These are phyloP conservation scores for Cydia strobilella DNA, from an alignment of 1,140 invertebrate genomes.

Conservation along the genomic window DNA sequence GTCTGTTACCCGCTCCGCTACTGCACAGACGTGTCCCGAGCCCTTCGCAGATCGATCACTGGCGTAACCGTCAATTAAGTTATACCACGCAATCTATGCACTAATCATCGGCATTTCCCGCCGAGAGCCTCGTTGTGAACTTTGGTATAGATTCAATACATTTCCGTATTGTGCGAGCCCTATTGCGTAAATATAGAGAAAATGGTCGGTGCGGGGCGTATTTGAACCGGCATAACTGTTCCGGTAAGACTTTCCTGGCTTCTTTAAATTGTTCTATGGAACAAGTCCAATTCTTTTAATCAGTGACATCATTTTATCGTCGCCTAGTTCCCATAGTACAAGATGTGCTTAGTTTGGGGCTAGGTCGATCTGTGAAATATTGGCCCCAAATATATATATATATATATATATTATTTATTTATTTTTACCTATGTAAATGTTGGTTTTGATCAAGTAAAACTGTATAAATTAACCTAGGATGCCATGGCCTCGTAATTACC, in stretches of 20 bases:
- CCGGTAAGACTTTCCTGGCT: not conserved
- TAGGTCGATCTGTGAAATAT: no score
- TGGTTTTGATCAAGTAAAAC: no score
- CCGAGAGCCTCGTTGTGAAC: constrained; percentile 29
- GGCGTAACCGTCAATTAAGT: constrained; percentile 61
- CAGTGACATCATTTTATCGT: no score
- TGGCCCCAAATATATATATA: no score
- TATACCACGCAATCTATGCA: constrained; percentile 46
- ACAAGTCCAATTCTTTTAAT: not conserved
- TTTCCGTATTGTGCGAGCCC: constrained; percentile 24
- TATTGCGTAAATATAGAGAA: constrained; percentile 28
- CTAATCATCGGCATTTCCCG: constrained; percentile 43
- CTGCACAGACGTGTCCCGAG: not conserved
- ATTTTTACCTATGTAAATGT: no score
- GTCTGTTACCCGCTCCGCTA: not conserved
- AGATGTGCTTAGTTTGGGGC: no score
- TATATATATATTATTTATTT: no score
- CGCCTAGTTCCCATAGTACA: no score
- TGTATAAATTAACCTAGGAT: no score
- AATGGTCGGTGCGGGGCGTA: not conserved
- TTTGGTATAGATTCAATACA: constrained; percentile 24
- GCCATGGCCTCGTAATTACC: no score
- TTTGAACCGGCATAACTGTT: constrained; percentile 5
- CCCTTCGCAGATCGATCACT: constrained; percentile 55
- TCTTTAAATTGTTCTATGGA: not conserved